Evolutionary conservation across 2,888 invertebrate genomes (phyloP).

Genomic region (Chouioia cunea): DNA sequence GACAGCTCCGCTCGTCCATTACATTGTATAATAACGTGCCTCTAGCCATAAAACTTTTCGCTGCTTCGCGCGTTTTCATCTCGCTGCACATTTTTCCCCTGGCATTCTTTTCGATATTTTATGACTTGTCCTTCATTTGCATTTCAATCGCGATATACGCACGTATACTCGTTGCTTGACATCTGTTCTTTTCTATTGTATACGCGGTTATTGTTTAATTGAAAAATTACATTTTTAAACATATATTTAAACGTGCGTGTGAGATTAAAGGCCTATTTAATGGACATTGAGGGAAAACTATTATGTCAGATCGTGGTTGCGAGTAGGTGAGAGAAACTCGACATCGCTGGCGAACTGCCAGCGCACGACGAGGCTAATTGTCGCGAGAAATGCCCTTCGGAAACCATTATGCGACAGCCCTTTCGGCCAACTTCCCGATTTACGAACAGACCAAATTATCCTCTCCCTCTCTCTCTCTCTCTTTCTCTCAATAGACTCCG

Average conservation of each 20-base stretch:
- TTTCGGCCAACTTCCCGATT: conserved; percentile 37
- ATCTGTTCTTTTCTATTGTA: no score
- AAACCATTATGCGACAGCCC: conserved; percentile 58
- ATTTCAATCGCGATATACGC: no score
- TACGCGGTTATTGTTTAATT: no score
- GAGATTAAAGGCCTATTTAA: conserved; percentile 41
- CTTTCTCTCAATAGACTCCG: no score
- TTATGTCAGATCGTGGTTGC: conserved; percentile 43
- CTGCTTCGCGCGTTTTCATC: conserved; percentile 3
- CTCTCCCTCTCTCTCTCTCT: conserved; percentile 3
- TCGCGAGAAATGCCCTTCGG: conserved; percentile 63
- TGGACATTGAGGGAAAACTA: conserved; percentile 42
- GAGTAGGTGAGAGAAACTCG: conserved; percentile 45
- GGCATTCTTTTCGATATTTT: no score
- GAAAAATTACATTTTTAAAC: no score
- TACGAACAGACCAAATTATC: conserved; percentile 43
- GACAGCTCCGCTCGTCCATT: conserved; percentile 6
- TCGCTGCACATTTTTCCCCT: no score
- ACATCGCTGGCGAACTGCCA: conserved; percentile 60
- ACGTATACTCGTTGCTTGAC: no score
- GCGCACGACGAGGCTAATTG: conserved; percentile 62
- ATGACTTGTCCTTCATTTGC: no score
- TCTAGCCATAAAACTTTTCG: not conserved
- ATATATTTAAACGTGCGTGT: no score
- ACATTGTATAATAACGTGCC: conserved; percentile 18